Evolutionary conservation across 2,113 vertebrate species (phyloP), one percentile per base, ranked within the genome.

Genomic region (Trichechus manatus): DNA sequence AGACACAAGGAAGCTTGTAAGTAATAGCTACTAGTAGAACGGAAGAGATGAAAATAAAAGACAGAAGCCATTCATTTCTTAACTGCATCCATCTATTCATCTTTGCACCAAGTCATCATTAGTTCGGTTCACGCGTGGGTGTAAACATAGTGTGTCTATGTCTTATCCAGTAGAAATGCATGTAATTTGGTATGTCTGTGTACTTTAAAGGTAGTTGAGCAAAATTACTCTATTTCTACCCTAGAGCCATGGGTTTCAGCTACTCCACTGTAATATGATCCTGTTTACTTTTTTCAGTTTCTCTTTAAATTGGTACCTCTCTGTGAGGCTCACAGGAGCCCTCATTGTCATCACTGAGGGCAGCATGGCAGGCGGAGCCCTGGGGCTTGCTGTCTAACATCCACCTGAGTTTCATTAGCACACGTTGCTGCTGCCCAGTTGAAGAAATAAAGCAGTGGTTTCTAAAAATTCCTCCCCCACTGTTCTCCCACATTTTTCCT

Each of bases 341-440:
- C 42, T 42, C 80, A 42, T 94, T 87, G 93, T 92, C 93, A 64
- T n/a, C 2, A 1, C 17, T 0, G 44, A 68, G 93, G 90, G 94
- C 25, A 75, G 66, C 85, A 0, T 87, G 81, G 75, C 78, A 33
- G 7, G 61, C 68, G 79, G 22, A 68, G 33, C 77, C 77, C 39
- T 29, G 81, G 39, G 82, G 88, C 74, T 74, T 20, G 25, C 86
- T 64, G 82, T 66, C 63, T 80, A 39, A 20, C 13, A 68, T 74
- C 93, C 93, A 97, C 93, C 96, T 97, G 97, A 96, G 78, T 94
- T 96, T 97, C 94, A 96, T 98, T 98, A 97, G 59, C 50, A 33
- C 81, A 20, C 44, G 27, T 75, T 36, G 29, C 94, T 93, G 83
- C 72, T 93, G 83, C 93, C 78, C 66, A 61, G 83, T 94, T 19